Evolutionary conservation across 2,113 vertebrate species (phyloP), one percentile per base, ranked within the genome.

Genomic region (Anarrhichthys ocellatus): DNA sequence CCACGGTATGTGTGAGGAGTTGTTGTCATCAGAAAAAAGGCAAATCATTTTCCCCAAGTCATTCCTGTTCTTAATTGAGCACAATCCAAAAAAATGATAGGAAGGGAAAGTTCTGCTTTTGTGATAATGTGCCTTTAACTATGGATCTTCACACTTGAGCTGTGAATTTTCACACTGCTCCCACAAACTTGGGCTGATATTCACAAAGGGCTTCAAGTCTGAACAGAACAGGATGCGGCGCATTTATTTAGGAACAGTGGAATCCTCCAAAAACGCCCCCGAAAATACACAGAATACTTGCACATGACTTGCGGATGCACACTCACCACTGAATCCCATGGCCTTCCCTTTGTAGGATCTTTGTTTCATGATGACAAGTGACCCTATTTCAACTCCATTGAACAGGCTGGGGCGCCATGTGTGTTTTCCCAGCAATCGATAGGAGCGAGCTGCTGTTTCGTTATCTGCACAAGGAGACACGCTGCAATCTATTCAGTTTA

Each of bases 401-500:
- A 59, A 29, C 73, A 74, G 46, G 36, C 61, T 50, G 52, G 44
- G 76, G 46, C 3, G 6, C 20, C 62, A 2, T 40, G 14, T 56
- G 72, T 77, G 58, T 73, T 78, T 84, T 73, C 58, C 13, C 78
- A 56, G 22, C 61, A n/a, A 65, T 80, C 74, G 11, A 59, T 76
- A 46, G 7, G 38, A 44, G 20, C 6, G 5, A 4, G 5, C 58
- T 27, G 32, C 82, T 65, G 73, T 66, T 46, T 74, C 67, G 76
- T 59, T 40, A 77, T 83, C 71, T 76, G 77, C 59, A 58, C 24
- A n/a, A 76, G 83, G 84, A 89, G 77, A 85, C 68, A 67, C 83
- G 64, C 65, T 70, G 14, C 71, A 78, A 86, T 91, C 87, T 84
- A 36, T 76, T 38, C 71, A 50, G 80, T 93, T 92, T 88, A 93